These are phyloP conservation scores for Vulpes vulpes DNA, from an alignment of 2,113 vertebrate genomes.

Conservation along the genomic window DNA sequence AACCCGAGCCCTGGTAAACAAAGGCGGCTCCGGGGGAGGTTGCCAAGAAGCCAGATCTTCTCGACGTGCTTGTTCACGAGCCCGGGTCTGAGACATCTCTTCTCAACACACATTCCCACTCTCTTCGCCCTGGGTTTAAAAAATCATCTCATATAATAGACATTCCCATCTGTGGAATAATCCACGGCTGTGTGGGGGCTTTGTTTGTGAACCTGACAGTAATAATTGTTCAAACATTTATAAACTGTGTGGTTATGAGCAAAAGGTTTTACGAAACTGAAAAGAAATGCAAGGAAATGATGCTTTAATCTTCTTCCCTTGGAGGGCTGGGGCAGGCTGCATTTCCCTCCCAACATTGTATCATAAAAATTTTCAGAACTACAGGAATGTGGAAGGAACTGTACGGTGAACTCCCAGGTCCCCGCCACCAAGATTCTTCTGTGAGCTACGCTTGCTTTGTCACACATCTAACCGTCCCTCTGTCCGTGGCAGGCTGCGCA, in stretches of 20 bases:
- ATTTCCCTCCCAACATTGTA: neutral
- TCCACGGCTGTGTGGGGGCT: neutral
- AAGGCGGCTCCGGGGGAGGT: neutral
- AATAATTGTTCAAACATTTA: neutral
- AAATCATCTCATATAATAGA: neutral
- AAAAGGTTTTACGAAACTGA: neutral
- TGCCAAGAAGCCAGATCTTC: neutral
- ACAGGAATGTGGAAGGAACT: accelerated
- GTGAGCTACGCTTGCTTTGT: accelerated
- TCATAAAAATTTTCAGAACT: neutral
- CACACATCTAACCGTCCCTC: neutral
- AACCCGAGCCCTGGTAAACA: neutral
- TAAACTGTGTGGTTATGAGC: neutral
- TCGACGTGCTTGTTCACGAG: neutral
- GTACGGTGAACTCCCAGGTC: accelerated
- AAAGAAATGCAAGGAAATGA: neutral
- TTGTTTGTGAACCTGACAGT: neutral
- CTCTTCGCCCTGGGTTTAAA: neutral
- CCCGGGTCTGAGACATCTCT: neutral
- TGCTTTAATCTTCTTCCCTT: neutral
- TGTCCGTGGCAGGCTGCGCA: neutral
- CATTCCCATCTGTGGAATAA: neutral
- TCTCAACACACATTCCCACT: neutral
- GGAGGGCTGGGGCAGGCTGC: neutral
- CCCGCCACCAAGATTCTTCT: accelerated